Percentiles rank a stretch among this genome's conserved stretches.
Conservation (phyloP, 1,140 invertebrate species). For the Solen grandis region DNA sequence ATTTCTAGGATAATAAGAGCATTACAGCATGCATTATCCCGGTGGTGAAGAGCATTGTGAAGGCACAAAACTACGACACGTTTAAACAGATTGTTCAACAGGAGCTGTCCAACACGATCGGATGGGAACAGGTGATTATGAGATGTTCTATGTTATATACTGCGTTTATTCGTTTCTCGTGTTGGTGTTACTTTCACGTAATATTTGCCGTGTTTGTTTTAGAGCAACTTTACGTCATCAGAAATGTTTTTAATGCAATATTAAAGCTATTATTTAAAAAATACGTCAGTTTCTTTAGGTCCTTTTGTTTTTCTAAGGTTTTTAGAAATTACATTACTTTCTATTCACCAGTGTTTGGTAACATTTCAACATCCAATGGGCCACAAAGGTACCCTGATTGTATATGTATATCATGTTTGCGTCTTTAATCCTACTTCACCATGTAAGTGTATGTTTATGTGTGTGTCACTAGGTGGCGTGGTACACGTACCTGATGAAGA, state of each 20-base stretch:
- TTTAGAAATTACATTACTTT: not conserved
- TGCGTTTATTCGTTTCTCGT: not conserved
- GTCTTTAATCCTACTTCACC: not conserved
- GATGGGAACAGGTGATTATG: slow-evolving; percentile 50
- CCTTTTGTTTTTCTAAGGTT: not conserved
- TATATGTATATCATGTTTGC: too few species aligned
- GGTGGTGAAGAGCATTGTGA: not conserved
- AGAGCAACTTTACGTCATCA: not conserved
- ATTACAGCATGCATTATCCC: slow-evolving; percentile 2
- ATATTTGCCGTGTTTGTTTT: not conserved
- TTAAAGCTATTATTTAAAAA: not conserved
- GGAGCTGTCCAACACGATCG: slow-evolving; percentile 30
- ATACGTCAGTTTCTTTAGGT: too few species aligned
- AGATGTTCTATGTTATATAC: not conserved
- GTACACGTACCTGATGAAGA: slow-evolving; percentile 48
- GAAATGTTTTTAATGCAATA: not conserved
- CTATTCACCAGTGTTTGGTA: not conserved
- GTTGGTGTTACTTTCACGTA: not conserved
- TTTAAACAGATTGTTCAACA: slow-evolving; percentile 18
- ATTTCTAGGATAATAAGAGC: not conserved
- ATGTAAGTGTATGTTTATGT: not conserved
- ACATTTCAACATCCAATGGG: too few species aligned
- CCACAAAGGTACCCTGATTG: too few species aligned
- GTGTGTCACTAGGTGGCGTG: slow-evolving; percentile 36
- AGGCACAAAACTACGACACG: slow-evolving; percentile 4